These are phyloP conservation scores for Zosterops japonicus DNA, from an alignment of 2,113 vertebrate species.

Conservation along the genomic window DNA sequence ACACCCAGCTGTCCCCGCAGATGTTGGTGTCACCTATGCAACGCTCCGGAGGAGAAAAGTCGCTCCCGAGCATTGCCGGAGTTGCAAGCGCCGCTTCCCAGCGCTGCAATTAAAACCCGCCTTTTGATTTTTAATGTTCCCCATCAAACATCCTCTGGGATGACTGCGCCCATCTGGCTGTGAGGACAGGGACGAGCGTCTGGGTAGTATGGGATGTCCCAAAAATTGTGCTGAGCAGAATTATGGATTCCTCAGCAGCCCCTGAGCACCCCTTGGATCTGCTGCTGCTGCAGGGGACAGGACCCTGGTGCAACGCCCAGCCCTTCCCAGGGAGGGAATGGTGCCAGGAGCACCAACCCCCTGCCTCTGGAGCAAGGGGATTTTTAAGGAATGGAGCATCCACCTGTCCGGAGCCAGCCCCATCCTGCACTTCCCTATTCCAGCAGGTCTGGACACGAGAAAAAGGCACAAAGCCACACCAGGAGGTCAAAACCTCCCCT, in stretches of 20 bases:
- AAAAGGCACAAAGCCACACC: neutral
- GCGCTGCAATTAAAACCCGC: neutral
- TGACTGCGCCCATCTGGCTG: conserved; percentile 37
- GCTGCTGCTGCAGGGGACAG: neutral
- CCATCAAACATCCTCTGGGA: conserved; percentile 4
- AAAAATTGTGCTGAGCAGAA: neutral
- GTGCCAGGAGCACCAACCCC: neutral
- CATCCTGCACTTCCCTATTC: neutral
- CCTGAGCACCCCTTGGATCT: rapidly evolving
- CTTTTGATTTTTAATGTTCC: neutral
- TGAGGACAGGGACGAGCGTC: neutral
- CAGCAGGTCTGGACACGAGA: neutral
- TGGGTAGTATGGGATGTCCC: neutral
- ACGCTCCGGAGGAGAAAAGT: neutral
- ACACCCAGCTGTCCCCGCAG: conserved; percentile 46
- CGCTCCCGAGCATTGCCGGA: neutral
- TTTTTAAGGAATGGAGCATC: neutral
- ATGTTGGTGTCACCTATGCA: conserved; percentile 12
- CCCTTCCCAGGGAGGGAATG: neutral
- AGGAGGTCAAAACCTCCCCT: neutral
- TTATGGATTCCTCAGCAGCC: rapidly evolving
- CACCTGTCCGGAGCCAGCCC: neutral
- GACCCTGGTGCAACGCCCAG: neutral
- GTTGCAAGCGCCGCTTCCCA: neutral
- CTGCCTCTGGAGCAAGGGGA: neutral